Conservation (phyloP, 2,888 invertebrate genomes). For the Drosophila recens region DNA sequence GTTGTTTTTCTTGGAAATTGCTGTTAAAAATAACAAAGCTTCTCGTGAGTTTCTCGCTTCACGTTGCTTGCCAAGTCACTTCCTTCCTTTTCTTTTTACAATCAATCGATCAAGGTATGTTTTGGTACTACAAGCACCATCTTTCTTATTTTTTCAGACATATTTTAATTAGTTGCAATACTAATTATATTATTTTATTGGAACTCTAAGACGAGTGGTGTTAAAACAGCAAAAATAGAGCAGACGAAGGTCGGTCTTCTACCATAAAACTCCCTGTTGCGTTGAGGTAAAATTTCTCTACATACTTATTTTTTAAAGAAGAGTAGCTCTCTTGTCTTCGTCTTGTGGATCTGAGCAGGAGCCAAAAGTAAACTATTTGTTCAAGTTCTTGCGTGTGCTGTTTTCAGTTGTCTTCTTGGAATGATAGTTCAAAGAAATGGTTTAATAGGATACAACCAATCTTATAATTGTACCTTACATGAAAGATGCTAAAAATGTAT, state of each 20-base stretch:
- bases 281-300: background rate
- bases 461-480: background rate
- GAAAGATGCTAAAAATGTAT: too few relatives aligned
- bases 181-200: background rate
- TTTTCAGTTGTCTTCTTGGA: background rate
- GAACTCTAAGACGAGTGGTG: background rate
- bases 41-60: conserved; percentile 63
- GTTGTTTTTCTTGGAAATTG: conserved; percentile 81
- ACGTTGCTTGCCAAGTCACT: conserved; percentile 69
- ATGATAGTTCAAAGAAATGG: background rate
- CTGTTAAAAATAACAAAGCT: conserved; percentile 81
- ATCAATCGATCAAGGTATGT: background rate
- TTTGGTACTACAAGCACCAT: too few relatives aligned
- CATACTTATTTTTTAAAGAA: background rate
- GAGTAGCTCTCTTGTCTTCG: background rate
- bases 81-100: conserved; percentile 50
- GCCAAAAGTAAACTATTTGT: background rate
- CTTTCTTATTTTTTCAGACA: background rate
- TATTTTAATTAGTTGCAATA: background rate
- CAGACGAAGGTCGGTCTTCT: too few relatives aligned
- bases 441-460: background rate
- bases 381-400: background rate
- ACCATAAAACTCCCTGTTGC: background rate
- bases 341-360: background rate
- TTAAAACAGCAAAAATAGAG: background rate